These are phyloP conservation scores for Brachyrhaphis roseni DNA, from an alignment of 2,797 vertebrate genomes.

Conservation along the genomic window DNA sequence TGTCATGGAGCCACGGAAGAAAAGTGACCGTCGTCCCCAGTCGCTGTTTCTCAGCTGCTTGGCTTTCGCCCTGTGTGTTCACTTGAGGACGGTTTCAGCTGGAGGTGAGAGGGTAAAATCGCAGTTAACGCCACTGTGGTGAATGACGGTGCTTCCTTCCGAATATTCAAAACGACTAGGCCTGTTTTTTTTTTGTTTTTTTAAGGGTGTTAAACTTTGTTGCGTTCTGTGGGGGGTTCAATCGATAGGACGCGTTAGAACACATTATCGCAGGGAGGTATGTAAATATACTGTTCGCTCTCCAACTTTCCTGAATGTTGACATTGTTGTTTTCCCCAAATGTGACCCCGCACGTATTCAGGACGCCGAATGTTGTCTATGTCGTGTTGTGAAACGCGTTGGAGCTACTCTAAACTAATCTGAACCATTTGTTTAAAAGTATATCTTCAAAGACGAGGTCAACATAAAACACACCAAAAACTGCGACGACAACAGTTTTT, in stretches of 20 bases:
- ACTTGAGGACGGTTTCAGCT: constrained; percentile 15
- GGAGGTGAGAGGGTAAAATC: constrained; percentile 63
- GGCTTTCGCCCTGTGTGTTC: constrained; percentile 35
- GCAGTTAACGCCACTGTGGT: neutral
- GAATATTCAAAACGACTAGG: constrained; percentile 1
- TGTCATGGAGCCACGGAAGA: constrained; percentile 67
- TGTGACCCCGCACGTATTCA: neutral
- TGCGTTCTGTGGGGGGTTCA: neutral
- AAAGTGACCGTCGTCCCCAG: neutral
- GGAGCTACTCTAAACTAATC: neutral
- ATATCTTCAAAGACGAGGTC: neutral
- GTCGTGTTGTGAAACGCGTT: constrained; percentile 9
- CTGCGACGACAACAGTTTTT: neutral
- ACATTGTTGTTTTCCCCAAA: neutral
- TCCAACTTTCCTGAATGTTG: constrained; percentile 16
- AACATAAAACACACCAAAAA: neutral
- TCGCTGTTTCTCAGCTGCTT: constrained; percentile 18
- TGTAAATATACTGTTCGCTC: neutral
- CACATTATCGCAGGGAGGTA: neutral
- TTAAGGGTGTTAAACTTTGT: neutral
- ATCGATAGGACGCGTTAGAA: neutral
- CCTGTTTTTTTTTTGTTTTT: constrained; percentile 13
- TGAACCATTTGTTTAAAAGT: neutral
- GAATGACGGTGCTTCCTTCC: neutral
- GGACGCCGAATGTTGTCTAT: neutral